phyloP scores from a whole-genome alignment of 2,888 invertebrate genomes.

The Trileptium ribeirensis region DNA sequence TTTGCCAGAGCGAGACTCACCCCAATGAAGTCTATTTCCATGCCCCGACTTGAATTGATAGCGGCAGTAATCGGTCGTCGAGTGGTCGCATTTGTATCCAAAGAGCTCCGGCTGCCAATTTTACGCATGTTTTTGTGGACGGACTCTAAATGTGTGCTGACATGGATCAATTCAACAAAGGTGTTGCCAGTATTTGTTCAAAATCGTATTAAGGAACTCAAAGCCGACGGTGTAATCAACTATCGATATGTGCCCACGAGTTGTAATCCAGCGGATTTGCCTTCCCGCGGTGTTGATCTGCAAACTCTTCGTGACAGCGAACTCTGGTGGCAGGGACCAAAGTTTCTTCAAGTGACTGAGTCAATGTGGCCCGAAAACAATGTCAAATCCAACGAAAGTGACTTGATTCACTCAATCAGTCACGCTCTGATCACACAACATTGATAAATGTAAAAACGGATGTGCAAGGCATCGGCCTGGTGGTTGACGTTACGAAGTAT shows the following conservation, averaged over 20 bases:
- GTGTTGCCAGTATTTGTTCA: neutral
- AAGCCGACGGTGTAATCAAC: neutral
- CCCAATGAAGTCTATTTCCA: constrained; percentile 7
- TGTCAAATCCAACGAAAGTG: no score
- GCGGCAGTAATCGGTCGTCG: constrained; percentile 18
- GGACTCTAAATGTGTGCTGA: neutral
- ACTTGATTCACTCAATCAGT: no score
- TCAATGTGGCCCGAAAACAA: neutral
- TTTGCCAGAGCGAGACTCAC: constrained; percentile 21
- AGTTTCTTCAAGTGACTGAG: neutral
- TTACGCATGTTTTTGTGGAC: neutral
- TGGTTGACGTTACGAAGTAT: no score
- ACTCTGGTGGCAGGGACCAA: neutral
- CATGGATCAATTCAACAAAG: neutral
- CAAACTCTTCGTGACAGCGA: constrained; percentile 6
- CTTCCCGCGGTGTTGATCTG: neutral
- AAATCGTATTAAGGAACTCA: neutral
- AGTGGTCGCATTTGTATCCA: neutral
- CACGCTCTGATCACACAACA: no score
- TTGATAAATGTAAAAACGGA: no score
- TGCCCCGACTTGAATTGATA: constrained; percentile 24
- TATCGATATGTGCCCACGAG: constrained; percentile 12
- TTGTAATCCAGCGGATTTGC: constrained; percentile 39
- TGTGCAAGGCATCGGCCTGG: no score
- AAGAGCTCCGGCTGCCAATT: neutral